Conservation (phyloP, 1,140 invertebrate species). For the Teleopsis dalmanni region DNA sequence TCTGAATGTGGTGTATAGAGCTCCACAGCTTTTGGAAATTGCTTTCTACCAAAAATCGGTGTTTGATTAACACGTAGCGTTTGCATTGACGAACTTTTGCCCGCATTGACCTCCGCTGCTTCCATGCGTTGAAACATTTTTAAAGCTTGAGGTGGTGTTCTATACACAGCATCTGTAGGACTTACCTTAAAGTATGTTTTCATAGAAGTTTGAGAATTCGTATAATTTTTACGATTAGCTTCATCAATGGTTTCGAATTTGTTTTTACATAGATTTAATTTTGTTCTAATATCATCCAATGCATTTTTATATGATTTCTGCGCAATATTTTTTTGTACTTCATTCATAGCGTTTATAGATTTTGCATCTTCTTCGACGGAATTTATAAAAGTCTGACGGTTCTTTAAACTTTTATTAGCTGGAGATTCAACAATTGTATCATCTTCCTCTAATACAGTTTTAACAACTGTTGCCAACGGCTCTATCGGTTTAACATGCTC, state of each 20-base stretch:
- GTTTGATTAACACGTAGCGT: conserved; percentile 41
- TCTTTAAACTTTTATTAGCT: too few species aligned
- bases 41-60: conserved; percentile 34
- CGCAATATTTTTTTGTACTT: conserved; percentile 8
- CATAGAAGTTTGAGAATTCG: conserved; percentile 35
- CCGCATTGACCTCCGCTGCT: neutral
- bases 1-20: conserved; percentile 26
- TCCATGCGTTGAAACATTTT: conserved; percentile 40
- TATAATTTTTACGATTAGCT: conserved; percentile 30
- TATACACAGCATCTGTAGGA: conserved; percentile 5
- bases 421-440: too few species aligned
- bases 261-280: conserved; percentile 33
- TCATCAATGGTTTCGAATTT: conserved; percentile 38
- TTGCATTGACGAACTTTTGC: neutral
- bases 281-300: conserved; percentile 32
- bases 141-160: conserved; percentile 29
- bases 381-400: too few species aligned
- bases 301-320: conserved; percentile 19
- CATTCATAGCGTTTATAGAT: conserved; percentile 1
- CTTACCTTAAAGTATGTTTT: conserved; percentile 30
- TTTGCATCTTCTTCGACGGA: neutral
- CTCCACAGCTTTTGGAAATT: conserved; percentile 6
- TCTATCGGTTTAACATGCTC: conserved; percentile 1
- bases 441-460: too few species aligned
- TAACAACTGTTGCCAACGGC: too few species aligned